Percentiles rank a stretch among this genome's conserved stretches.
Evolutionary conservation across 1,140 invertebrate species (phyloP).

Genomic region (Teleogryllus occipitalis): DNA sequence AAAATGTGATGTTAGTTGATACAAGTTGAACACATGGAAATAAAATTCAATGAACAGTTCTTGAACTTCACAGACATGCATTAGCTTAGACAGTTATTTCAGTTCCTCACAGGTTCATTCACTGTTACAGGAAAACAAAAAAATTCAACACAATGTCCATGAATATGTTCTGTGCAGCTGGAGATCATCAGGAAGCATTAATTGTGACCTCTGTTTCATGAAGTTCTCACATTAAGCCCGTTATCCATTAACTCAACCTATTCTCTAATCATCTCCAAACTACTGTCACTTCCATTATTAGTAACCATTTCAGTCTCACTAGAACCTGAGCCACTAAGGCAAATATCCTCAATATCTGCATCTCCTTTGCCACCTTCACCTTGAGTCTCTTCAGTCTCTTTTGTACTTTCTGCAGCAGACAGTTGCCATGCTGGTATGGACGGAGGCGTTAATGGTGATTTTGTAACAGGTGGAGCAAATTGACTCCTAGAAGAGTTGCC

Average conservation of each 20-base stretch:
- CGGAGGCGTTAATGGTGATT: conserved; percentile 50
- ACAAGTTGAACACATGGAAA: too few relatives aligned
- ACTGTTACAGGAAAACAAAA: too few relatives aligned
- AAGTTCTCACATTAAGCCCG: too few relatives aligned
- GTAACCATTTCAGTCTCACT: conserved; percentile 20
- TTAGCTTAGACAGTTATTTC: too few relatives aligned
- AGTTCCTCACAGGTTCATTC: too few relatives aligned
- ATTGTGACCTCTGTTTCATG: too few relatives aligned
- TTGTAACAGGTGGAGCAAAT: conserved; percentile 46
- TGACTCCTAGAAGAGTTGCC: conserved; percentile 49
- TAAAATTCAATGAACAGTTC: too few relatives aligned
- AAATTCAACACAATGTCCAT: too few relatives aligned
- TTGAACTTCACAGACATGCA: too few relatives aligned
- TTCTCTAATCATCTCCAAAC: conserved; percentile 41
- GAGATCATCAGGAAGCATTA: too few relatives aligned
- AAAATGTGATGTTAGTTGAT: too few relatives aligned
- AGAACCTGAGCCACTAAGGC: conserved; percentile 13
- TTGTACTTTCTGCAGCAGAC: conserved; percentile 34
- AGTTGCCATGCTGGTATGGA: conserved; percentile 72
- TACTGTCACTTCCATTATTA: conserved; percentile 39
- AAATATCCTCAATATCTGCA: conserved; percentile 14
- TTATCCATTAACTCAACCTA: background rate
- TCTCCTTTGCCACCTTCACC: conserved; percentile 32
- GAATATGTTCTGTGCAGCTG: too few relatives aligned
- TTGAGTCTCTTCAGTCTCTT: conserved; percentile 28